Base-by-base conservation (phyloP, 92 coral and sea anemone species). In the Phenganax stokvisi region DNA sequence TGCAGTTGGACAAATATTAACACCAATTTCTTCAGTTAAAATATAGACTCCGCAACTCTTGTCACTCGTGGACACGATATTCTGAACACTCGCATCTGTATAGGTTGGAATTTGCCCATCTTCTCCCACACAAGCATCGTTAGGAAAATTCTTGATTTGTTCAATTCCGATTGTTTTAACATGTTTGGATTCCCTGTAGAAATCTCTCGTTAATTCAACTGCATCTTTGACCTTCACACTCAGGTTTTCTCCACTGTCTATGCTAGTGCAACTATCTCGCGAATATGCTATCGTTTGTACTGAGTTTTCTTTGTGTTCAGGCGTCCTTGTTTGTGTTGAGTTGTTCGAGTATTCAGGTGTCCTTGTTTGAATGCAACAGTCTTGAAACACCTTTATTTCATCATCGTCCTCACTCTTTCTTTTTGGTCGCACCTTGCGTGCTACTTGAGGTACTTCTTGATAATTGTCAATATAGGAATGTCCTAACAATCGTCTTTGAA, bases 151-250 rank as follows among this genome's bases (percentile, higher is more conserved):
- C 13, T 91, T 79, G 86, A 92, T 92, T 90, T 87, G 89, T 13
- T 97, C 99, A 61, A 96, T 97, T 52, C 99, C 99, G 56, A 94
- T 86, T 53, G 98, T 90, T 63, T 86, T 70, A 20, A 90, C 87
- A 16, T 20, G 69, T 76, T 30, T 29, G 31, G 80, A 69, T 27
- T 59, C 80, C 27, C 54, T 57, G 15, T 11, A 76, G 31, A 56
- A 30, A 51, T 76, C 81, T 59, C 60, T 57, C 1, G 71, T 76
- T 27, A 31, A 15, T 44, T n/a, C 17, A 6, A 12, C 31, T 20
- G 72, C 69, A 20, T n/a, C 56, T 12, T 69, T 52, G 29, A 37
- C 51, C 51, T 12, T 55, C n/a, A 12, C 54, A 69, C 69, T 31
- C 60, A 69, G 44, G 9, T 56, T 64, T 13, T 59, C 70, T 10